Evolutionary conservation across 2,113 vertebrate genomes (phyloP).

Genomic region (Thamnophis sirtalis): DNA sequence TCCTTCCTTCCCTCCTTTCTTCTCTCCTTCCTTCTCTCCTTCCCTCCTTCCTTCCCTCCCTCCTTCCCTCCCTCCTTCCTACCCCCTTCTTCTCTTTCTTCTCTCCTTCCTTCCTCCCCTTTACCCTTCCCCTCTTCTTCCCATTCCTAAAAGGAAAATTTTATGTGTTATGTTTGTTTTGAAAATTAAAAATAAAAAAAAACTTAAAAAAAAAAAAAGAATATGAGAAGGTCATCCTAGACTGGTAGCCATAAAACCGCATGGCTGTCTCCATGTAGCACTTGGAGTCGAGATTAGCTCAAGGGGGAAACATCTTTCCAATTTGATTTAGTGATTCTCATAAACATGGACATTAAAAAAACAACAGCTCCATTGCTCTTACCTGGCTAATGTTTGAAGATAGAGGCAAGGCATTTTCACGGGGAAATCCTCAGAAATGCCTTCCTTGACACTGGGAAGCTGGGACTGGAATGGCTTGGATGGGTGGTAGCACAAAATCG

Average conservation of each 20-base stretch:
- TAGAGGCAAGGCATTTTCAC: slow-evolving; percentile 97
- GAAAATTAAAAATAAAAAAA: too few species aligned
- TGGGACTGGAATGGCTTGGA: slow-evolving; percentile 88
- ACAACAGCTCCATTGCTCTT: not conserved
- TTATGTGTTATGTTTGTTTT: too few species aligned
- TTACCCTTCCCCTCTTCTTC: too few species aligned
- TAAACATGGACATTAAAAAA: not conserved
- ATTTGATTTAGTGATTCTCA: not conserved
- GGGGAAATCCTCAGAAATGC: slow-evolving; percentile 90
- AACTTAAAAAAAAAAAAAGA: too few species aligned
- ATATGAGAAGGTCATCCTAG: not conserved
- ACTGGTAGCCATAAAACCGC: not conserved
- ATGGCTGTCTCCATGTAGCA: not conserved
- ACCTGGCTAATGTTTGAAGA: slow-evolving; percentile 93
- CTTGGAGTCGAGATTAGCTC: not conserved
- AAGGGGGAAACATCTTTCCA: not conserved
- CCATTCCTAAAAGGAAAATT: too few species aligned
- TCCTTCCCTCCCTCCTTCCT: too few species aligned
- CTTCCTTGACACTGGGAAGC: slow-evolving; percentile 94
- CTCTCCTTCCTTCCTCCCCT: too few species aligned
- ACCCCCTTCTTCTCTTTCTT: too few species aligned
- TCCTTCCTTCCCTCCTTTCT: too few species aligned
- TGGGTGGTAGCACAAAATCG: slow-evolving; percentile 90
- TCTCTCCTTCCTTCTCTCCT: too few species aligned
- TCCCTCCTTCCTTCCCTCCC: too few species aligned